Evolutionary conservation across 2,888 invertebrate genomes (phyloP), one percentile per base, ranked within the genome.

Genomic region (Isotomurus palustris): DNA sequence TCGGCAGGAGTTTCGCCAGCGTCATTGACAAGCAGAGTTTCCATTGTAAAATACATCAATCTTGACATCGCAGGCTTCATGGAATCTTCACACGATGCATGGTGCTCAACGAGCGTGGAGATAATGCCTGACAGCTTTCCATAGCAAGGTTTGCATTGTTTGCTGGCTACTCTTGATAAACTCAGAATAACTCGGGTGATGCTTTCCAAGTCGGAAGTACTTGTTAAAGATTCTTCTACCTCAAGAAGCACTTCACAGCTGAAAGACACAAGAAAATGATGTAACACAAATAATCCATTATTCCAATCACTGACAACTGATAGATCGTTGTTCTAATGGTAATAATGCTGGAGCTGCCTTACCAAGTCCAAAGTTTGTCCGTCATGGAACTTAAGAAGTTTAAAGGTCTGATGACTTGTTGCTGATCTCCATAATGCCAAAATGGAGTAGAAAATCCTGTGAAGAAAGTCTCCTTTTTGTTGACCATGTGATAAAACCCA

Each of bases 141-240:
- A 21, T 45, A 35, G 38, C 63, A 63, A 1, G 19, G 10, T 38
- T 56, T 57, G 38, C 63, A 63, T 22, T 57, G 55, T 49, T 43
- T 60, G 14, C 53, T 57, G 27, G 55, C 58, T 17, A 63, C 32
- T 36, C 63, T 49, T 3, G 63, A 63, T 44, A 58, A 60, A 12
- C 52, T 52, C 1, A 63, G 41, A 4, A 63, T 43, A 1, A 63
- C 32, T 27, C 63, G 6, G 21, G 25, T 21, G 14, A 54, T 25
- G 27, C 19, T 45, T 5, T 53, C 53, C 3, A 27, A 3, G n/a
- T 38, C 24, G 21, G 19, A 28, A 8, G 45, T 40, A 22, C 28
- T 21, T 19, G 12, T n/a, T 2, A 61, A 14, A 8, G 48, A 55
- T 4, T 27, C 35, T 24, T 54, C 38, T 3, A 27, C 38, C 8